Base-by-base conservation (phyloP, 2,888 invertebrate species). In the Nemotelus pantherinus region DNA sequence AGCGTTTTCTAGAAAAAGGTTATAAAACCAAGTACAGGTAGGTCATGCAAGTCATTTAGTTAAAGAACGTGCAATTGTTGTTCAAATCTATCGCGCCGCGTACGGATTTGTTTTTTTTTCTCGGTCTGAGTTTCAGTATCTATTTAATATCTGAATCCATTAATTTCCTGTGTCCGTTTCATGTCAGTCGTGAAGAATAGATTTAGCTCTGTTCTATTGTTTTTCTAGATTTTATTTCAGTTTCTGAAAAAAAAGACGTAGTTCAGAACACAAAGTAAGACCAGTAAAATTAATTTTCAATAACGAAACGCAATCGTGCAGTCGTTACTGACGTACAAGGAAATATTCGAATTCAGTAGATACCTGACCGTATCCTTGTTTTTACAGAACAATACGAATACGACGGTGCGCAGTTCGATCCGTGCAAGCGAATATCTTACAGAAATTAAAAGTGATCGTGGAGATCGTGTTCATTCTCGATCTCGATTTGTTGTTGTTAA, bases 31-130 rank as follows among this genome's bases (percentile, higher is more conserved):
- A 81, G 79, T 79, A 79, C 80, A 79, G 78, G 78, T 79, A 80
- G 79, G 80, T 80, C 80, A 80, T 79, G 79, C 78, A 81, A 81
- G 81, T 81, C 80, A 81, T 81, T 81, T 81, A 80, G 81, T 80
- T 79, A 81, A 81, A 81, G 80, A 78, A 80, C 79, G 80, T 79
- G 76, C 78, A 78, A 79, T 81, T 79, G 81, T 80, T 79, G 78
- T 57, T 67, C 41, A 25, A n/a, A 43, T 55, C 9, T 53, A 70
- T 70, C 70, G 55, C 70, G 70, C 55, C 70, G 70, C 70, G 70
- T 41, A 70, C 70, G 70, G 70, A 55, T 70, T 3, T 70, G 67
- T 47, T 9, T 70, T 70, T 55, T 25, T 25, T 25, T 25, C 25
- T 25, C 25, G 25, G 25, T 25, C 25, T 25, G 25, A 25, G 25